A percentile compares a stretch with the other conserved stretches of the same genome.
Evolutionary conservation across 1,140 invertebrate genomes (phyloP).

Genomic region (Pogonomyrmex californicus): DNA sequence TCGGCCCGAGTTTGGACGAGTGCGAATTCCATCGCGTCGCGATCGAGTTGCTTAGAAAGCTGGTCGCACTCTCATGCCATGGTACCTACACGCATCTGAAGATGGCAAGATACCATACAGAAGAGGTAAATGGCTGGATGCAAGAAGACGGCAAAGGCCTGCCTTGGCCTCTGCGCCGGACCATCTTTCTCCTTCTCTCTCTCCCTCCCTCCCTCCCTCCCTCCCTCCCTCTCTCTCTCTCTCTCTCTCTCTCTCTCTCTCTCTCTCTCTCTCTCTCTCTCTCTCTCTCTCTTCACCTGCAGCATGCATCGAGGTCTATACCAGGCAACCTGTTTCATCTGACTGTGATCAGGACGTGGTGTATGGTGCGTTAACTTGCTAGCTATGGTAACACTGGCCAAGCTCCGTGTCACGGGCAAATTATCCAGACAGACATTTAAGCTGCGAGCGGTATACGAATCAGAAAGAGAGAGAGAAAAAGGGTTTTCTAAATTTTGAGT

Average conservation of each 20-base stretch:
- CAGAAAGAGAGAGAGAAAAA: neutral
- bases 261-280: constrained; percentile 3
- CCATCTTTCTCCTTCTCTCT: constrained; percentile 10
- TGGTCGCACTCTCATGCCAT: constrained; percentile 64
- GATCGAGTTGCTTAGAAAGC: constrained; percentile 78
- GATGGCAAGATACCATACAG: constrained; percentile 76
- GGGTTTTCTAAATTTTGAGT: constrained; percentile 1
- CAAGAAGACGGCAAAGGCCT: constrained; percentile 68
- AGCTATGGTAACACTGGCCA: constrained; percentile 62
- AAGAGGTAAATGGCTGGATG: constrained; percentile 71
- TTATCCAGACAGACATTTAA: constrained; percentile 61
- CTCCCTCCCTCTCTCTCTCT: neutral
- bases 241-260: constrained; percentile 8
- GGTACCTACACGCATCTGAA: constrained; percentile 67
- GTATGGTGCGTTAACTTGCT: constrained; percentile 62
- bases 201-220: neutral
- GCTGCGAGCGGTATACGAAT: constrained; percentile 56
- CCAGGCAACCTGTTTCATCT: constrained; percentile 72
- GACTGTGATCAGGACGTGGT: constrained; percentile 53
- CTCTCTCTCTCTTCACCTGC: constrained; percentile 35
- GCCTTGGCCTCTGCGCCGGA: constrained; percentile 55
- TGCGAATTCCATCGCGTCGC: constrained; percentile 77
- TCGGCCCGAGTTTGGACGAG: constrained; percentile 68
- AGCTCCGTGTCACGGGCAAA: constrained; percentile 63
- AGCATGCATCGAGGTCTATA: constrained; percentile 36